A percentile compares a stretch with the other conserved stretches of the same genome.
These are phyloP conservation scores for Abscondita cerata DNA, from an alignment of 2,888 invertebrate genomes.

Conservation along the genomic window DNA sequence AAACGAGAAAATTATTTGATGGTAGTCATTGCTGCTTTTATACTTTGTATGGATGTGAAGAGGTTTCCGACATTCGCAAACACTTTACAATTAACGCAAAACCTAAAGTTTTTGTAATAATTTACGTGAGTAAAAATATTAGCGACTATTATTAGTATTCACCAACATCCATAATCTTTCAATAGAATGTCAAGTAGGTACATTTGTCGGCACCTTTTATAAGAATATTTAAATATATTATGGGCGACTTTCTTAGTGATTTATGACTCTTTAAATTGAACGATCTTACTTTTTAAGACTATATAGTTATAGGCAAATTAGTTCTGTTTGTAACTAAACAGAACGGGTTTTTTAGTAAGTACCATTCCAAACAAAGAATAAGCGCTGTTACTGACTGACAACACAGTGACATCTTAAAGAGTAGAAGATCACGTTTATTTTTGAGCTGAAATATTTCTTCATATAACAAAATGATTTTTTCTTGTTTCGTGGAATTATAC, in stretches of 20 bases:
- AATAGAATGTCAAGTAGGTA: slow-evolving; percentile 43
- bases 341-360: slow-evolving; percentile 32
- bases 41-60: no score
- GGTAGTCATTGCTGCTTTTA: no score
- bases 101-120: neutral
- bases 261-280: slow-evolving; percentile 48
- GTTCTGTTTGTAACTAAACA: slow-evolving; percentile 45
- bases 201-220: slow-evolving; percentile 42
- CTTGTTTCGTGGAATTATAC: no score
- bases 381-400: slow-evolving; percentile 13
- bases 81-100: no score
- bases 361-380: slow-evolving; percentile 37
- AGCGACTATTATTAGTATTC: slow-evolving; percentile 47
- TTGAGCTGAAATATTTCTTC: no score
- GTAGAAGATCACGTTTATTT: slow-evolving; percentile 16
- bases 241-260: slow-evolving; percentile 45
- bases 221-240: slow-evolving; percentile 44
- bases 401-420: slow-evolving; percentile 11
- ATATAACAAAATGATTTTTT: no score
- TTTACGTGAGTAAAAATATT: neutral
- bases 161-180: slow-evolving; percentile 44
- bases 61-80: no score
- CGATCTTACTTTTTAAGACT: slow-evolving; percentile 41
- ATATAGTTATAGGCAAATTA: slow-evolving; percentile 44
- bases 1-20: no score